Conservation (phyloP, 92 coral and sea anemone genomes). For the Metridium senile region DNA sequence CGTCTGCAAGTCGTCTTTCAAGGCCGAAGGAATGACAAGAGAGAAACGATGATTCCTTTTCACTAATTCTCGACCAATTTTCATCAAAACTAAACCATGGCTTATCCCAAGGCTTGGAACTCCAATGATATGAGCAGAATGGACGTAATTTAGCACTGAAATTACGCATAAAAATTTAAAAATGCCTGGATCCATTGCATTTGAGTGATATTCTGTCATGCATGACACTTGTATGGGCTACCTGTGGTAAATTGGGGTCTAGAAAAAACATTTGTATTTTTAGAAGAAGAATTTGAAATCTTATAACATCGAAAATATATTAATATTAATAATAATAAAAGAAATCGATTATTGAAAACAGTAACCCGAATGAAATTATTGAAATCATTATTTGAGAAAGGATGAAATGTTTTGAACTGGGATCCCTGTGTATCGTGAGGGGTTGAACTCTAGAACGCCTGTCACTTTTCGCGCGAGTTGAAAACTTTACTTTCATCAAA, state of each 20-base stretch:
- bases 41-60: slow-evolving; percentile 65
- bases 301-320: too few species aligned
- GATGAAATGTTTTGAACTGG: too few species aligned
- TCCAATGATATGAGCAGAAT: slow-evolving; percentile 58
- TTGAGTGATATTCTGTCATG: too few species aligned
- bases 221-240: too few species aligned
- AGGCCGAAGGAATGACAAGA: slow-evolving; percentile 61
- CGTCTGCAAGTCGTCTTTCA: slow-evolving; percentile 32
- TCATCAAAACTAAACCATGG: slow-evolving; percentile 60
- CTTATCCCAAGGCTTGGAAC: slow-evolving; percentile 72
- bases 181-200: background rate
- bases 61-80: slow-evolving; percentile 69
- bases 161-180: slow-evolving; percentile 1
- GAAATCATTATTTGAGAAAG: too few species aligned
- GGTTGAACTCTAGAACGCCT: slow-evolving; percentile 13
- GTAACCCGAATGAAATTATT: too few species aligned
- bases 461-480: slow-evolving; percentile 3
- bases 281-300: too few species aligned
- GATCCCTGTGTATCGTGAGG: slow-evolving; percentile 10
- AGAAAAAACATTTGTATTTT: too few species aligned
- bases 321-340: too few species aligned
- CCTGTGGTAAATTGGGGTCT: too few species aligned
- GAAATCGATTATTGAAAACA: too few species aligned
- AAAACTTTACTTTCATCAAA: too few species aligned
- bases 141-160: background rate